Conservation (phyloP, 53 echinoderm and acorn worm genomes). For the Paracentrotus lividus region DNA sequence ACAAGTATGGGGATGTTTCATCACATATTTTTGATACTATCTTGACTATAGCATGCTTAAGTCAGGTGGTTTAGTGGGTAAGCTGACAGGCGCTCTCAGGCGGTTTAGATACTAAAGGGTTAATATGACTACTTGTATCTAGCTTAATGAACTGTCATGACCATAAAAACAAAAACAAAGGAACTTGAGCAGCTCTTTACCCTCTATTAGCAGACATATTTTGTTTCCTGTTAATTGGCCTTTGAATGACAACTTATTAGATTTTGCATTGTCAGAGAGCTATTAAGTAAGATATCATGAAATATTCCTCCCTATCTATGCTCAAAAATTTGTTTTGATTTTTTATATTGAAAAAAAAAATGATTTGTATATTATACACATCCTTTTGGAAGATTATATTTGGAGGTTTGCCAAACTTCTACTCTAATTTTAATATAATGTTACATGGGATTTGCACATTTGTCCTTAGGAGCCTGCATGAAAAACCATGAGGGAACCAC, state of each 20-base stretch:
- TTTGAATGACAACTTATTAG: constrained; percentile 51
- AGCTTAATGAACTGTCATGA: constrained; percentile 49
- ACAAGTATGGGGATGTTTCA: constrained; percentile 41
- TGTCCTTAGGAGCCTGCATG: constrained; percentile 62
- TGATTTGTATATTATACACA: constrained; percentile 51
- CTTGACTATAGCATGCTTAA: constrained; percentile 45
- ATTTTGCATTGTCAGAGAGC: constrained; percentile 50
- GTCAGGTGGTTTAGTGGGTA: constrained; percentile 11
- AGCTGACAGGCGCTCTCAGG: constrained; percentile 11
- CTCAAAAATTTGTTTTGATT: constrained; percentile 43
- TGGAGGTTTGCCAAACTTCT: constrained; percentile 51
- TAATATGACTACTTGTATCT: constrained; percentile 24
- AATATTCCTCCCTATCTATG: constrained; percentile 44
- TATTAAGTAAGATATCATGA: constrained; percentile 42
- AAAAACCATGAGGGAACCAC: constrained; percentile 44
- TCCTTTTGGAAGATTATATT: constrained; percentile 32
- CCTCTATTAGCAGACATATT: constrained; percentile 46
- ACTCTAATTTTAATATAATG: constrained; percentile 36
- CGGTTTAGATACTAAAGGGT: constrained; percentile 45
- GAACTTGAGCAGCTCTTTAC: constrained; percentile 51
- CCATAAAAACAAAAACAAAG: constrained; percentile 33
- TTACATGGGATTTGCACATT: constrained; percentile 51
- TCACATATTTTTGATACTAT: constrained; percentile 48
- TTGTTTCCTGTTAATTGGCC: constrained; percentile 49
- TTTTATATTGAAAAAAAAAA: constrained; percentile 19